Conservation (phyloP, 2,888 invertebrate species). For the Callyntrura sp. region DNA sequence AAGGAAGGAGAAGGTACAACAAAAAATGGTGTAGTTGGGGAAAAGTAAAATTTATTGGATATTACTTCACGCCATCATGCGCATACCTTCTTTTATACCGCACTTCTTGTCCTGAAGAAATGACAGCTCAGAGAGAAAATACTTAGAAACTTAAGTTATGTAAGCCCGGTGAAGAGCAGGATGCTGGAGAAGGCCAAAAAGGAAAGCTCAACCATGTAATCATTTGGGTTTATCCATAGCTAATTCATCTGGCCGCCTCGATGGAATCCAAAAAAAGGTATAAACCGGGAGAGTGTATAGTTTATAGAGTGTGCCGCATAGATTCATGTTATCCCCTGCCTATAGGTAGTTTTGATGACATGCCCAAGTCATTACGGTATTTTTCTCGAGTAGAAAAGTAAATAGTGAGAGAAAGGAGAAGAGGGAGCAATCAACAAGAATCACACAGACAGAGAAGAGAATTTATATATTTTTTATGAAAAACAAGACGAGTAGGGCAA, state of each 20-base stretch:
- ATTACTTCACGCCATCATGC: not conserved
- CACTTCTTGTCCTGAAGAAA: not conserved
- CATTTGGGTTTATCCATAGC: conserved; percentile 71
- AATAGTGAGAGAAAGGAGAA: not conserved
- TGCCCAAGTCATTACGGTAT: not conserved
- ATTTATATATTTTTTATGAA: not conserved
- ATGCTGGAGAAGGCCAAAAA: conserved; percentile 40
- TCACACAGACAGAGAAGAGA: not conserved
- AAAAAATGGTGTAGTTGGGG: conserved; percentile 7
- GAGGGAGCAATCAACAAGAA: conserved; percentile 1
- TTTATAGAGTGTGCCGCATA: not conserved
- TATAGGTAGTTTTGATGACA: no score
- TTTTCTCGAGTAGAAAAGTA: not conserved
- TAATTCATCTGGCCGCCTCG: conserved; percentile 75
- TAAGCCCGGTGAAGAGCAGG: conserved; percentile 33
- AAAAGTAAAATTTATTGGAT: conserved; percentile 25
- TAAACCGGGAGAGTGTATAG: not conserved
- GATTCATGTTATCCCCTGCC: no score
- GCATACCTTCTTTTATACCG: no score
- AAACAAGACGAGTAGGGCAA: not conserved
- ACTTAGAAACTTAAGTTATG: conserved; percentile 38
- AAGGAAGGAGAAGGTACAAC: not conserved
- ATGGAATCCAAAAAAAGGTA: conserved; percentile 57
- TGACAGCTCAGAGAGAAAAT: conserved; percentile 29
- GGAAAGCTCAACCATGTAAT: conserved; percentile 68